phyloP scores from a whole-genome alignment of 2,797 vertebrate species.

The Neomorphus geoffroyi region DNA sequence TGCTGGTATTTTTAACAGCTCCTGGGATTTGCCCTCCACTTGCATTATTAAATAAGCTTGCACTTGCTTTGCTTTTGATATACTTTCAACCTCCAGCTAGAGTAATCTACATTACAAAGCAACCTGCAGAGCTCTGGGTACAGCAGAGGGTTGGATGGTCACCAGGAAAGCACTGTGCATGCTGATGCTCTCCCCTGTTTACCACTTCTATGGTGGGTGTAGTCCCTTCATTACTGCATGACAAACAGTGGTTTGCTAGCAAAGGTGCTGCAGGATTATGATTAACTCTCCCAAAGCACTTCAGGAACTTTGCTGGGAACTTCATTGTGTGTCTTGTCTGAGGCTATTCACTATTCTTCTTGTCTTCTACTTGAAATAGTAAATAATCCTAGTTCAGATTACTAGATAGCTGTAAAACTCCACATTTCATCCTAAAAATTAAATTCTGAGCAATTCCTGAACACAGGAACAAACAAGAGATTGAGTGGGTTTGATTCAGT shows the following conservation, averaged over 20 bases:
- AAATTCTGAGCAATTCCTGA: not conserved
- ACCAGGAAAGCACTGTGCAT: not conserved
- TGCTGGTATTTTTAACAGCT: not conserved
- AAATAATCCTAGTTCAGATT: not conserved
- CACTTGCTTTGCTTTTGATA: not conserved
- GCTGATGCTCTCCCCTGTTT: not conserved
- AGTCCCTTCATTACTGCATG: not conserved
- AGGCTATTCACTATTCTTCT: not conserved
- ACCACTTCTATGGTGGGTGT: not conserved
- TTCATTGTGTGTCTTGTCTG: not conserved
- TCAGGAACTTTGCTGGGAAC: not conserved
- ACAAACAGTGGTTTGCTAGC: not conserved
- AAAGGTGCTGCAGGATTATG: not conserved
- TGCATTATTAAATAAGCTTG: not conserved
- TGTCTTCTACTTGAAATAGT: not conserved
- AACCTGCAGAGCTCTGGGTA: not conserved
- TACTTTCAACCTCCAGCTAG: not conserved
- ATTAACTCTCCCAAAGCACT: not conserved
- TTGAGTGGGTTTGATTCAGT: not conserved
- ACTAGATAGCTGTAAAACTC: not conserved
- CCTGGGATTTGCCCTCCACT: not conserved
- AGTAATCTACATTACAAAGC: not conserved
- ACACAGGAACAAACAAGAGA: not conserved
- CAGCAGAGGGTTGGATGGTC: not conserved
- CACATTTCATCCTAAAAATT: not conserved